A percentile compares a stretch with the other conserved stretches of the same genome.
phyloP scores from a whole-genome alignment of 1,140 invertebrate genomes.

The Drosophila suzukii region DNA sequence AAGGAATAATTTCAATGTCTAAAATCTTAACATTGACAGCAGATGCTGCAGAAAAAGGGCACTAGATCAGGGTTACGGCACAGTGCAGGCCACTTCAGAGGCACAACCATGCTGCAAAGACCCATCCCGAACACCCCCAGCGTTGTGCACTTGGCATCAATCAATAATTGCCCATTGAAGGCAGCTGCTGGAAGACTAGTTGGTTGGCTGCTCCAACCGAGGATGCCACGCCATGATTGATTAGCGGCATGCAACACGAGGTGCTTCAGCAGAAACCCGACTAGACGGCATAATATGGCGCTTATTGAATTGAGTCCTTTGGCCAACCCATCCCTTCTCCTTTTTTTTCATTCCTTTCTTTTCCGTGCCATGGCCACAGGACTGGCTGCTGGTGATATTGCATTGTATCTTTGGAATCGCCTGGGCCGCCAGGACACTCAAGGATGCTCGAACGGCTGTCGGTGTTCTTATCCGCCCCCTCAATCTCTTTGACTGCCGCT shows the following conservation, averaged over 20 bases:
- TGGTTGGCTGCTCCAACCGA: conserved; percentile 11
- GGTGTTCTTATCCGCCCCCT: conserved; percentile 29
- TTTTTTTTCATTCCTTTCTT: conserved; percentile 17
- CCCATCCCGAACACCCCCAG: neutral
- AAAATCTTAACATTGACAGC: conserved; percentile 80
- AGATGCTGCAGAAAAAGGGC: conserved; percentile 65
- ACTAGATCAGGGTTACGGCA: conserved; percentile 74
- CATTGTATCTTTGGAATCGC: conserved; percentile 67
- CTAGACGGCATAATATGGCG: conserved; percentile 72
- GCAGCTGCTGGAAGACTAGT: conserved; percentile 71
- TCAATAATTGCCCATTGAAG: conserved; percentile 82
- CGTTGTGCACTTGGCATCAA: conserved; percentile 75
- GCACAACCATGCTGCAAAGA: neutral
- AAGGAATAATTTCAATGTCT: conserved; percentile 75
- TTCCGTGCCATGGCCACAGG: conserved; percentile 60
- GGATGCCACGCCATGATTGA: conserved; percentile 67
- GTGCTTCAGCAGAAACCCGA: conserved; percentile 71
- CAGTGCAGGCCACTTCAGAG: conserved; percentile 60
- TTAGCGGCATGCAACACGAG: conserved; percentile 78
- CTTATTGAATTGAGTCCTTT: conserved; percentile 55
- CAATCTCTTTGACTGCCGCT: conserved; percentile 41
- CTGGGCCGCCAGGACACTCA: conserved; percentile 27
- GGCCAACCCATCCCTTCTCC: conserved; percentile 1
- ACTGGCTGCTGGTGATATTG: conserved; percentile 40
- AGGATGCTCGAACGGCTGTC: conserved; percentile 33